Evolutionary conservation across 2,888 invertebrate species (phyloP), one percentile per base, ranked within the genome.

Genomic region (Lamproptera curius): DNA sequence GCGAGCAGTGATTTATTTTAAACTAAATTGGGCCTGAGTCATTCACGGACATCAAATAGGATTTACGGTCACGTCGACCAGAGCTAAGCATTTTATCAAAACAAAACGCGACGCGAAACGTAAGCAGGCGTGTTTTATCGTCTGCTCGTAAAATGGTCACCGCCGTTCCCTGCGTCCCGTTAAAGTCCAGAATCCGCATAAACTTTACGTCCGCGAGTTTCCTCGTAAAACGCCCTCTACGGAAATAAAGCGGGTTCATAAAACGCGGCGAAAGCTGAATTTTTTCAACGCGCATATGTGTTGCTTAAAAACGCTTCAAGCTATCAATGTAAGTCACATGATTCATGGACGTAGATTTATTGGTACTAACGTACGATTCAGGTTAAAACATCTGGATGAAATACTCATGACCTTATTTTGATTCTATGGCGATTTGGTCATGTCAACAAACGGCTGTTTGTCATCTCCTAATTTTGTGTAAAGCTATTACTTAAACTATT

Each of bases 191-290:
- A 73, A 72, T 70, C 66, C 63, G 14, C 70, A 73, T 83, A 81
- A 84, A 83, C 67, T 79, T 81, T 80, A 81, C 65, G 72, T 70
- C 65, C 68, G 63, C 76, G 65, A 73, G 73, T 76, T 74, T 70
- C 68, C 62, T 70, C 79, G 79, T 84, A 82, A 84, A 84, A 38
- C 42, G 16, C 33, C 37, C 44, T 14, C 17, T 16, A 13, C 37
- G n/a, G n/a, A 63, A 63, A 65, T 61, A 66, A 64, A 67, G 62
- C 62, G 70, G 69, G 67, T 70, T 61, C 44, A 45, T 65, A 46
- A 40, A 46, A 67, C 67, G 61, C 70, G 63, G 65, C 70, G 72
- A 45, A 45, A 45, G 38, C 44, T 37, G 38, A 45, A 31, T 38
- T 43, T 43, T 20, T 45, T 68, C 73, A 35, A 34, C 38, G 16